Evolutionary conservation across 2,888 invertebrate genomes (phyloP), one percentile per base, ranked within the genome.

Genomic region (Spatulosminthurus flaviceps): DNA sequence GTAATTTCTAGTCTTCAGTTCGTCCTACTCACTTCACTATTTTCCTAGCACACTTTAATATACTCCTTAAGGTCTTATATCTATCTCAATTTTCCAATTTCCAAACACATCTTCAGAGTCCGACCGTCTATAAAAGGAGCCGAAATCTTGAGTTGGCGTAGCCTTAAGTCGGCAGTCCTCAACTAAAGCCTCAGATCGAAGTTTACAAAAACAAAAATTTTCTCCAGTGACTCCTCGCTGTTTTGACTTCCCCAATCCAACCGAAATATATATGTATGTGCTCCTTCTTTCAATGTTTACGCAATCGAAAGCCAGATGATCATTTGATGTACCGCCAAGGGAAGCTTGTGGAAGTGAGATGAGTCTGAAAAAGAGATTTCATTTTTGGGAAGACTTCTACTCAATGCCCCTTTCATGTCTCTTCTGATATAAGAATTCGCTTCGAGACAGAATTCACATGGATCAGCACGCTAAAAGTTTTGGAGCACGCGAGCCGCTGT

Each of bases 181-280:
- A 67, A 67, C 28, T 67, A 26, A 67, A 67, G 29, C 29, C 67
- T 29, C 67, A 26, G 67, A 26, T 67, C 26, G 19, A 29, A 26
- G 28, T 28, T 28, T 24, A 64, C 64, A 26, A 67, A 67, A 67
- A 67, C 29, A 51, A 67, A 67, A 67, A 67, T 67, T 67, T 67
- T 67, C 67, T 67, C 28, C 26, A n/a, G 22, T 19, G 28, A 28
- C 67, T 67, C 67, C 26, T 5, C 67, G 29, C 7, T 28, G 64
- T 26, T 28, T 67, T 67, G n/a, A 67, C 19, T 67, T 67, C 67
- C n/a, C n/a, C 16, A 28, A 13, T 67, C 24, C 28, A 28, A 29
- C 26, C 11, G 21, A 64, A 64, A 67, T 64, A 64, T 9, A 64
- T 64, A 29, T 19, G 16, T 51, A 51, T 51, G 16, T 51, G 4